phyloP scores from a whole-genome alignment of 2,888 invertebrate species.

The Euzophera pinguis region DNA sequence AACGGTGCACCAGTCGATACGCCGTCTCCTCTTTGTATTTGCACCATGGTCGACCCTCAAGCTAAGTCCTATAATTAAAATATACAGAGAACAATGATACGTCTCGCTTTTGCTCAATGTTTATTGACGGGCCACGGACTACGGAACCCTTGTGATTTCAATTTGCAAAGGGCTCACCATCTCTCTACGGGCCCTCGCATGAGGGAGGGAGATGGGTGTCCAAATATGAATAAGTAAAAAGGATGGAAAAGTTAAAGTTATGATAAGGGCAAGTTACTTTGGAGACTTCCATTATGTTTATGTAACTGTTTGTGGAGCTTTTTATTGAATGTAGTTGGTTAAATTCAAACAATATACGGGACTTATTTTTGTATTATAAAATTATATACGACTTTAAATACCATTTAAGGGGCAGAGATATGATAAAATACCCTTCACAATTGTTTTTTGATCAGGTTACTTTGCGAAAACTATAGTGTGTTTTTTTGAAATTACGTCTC shows the following conservation, averaged over 20 bases:
- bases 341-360: not conserved
- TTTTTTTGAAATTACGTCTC: no score
- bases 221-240: slow-evolving; percentile 13
- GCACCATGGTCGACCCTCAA: slow-evolving; percentile 44
- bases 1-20: no score
- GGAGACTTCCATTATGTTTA: slow-evolving; percentile 22
- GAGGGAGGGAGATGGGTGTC: slow-evolving; percentile 16
- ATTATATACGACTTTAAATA: no score
- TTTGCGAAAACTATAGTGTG: no score
- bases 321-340: slow-evolving; percentile 17
- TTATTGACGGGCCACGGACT: slow-evolving; percentile 58
- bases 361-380: no score
- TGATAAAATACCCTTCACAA: no score
- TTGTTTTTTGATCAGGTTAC: no score
- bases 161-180: slow-evolving; percentile 49
- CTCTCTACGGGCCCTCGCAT: slow-evolving; percentile 16
- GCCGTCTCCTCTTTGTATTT: no score
- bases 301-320: slow-evolving; percentile 26
- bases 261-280: slow-evolving; percentile 28
- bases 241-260: slow-evolving; percentile 26
- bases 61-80: slow-evolving; percentile 69
- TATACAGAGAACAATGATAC: slow-evolving; percentile 71
- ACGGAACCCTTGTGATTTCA: slow-evolving; percentile 66
- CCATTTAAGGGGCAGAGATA: no score
- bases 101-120: slow-evolving; percentile 64